Base-by-base conservation (phyloP, 2,888 invertebrate species). In the Orchesella flavescens region DNA sequence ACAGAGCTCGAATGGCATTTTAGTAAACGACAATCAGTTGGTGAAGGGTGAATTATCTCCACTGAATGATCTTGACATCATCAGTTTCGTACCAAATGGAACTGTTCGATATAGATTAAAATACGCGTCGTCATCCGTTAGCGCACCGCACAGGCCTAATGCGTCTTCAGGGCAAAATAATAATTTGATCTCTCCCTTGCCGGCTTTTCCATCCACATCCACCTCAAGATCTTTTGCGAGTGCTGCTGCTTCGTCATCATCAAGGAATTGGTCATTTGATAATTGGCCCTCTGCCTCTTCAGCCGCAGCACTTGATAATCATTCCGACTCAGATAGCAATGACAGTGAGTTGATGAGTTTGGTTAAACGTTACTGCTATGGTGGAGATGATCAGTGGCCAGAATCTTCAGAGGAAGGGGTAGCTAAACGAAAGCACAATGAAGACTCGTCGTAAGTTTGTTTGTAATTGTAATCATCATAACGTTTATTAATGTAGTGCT, bases 1-100 rank as follows among this genome's bases (percentile, higher is more conserved):
- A 7, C 44, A 87, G 87, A 87, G 87, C 84, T 86, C 87, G 80
- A 87, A 87, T 83, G 87, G 87, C 12, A 34, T 87, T 12, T 57
- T 83, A 34, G 75, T 87, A 0, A 86, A 87, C 55, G 74, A 75
- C 4, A 53, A n/a, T 1, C 74, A 73, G 46, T 49, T 87, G 34
- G 72, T 44, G 17, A 84, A 84, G 61, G 79, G 82, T 21, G 74
- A 75, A 10, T 73, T 79, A 0, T 65, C 73, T 2, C 82, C 81
- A 23, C 65, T 87, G 0, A 73, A 83, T 12, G 81, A 87, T 69
- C 7, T 12, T 10, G 87, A 87, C 44, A 61, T 84, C 0, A 87
- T 87, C 15, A 59, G 80, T 17, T 87, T 87, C 59, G 83, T 87
- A 24, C 87, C 87, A 10, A 87, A 83, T 49, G 87, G 85, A 74